Base-by-base conservation (phyloP, 2,797 vertebrate species). In the Manis pentadactyla region DNA sequence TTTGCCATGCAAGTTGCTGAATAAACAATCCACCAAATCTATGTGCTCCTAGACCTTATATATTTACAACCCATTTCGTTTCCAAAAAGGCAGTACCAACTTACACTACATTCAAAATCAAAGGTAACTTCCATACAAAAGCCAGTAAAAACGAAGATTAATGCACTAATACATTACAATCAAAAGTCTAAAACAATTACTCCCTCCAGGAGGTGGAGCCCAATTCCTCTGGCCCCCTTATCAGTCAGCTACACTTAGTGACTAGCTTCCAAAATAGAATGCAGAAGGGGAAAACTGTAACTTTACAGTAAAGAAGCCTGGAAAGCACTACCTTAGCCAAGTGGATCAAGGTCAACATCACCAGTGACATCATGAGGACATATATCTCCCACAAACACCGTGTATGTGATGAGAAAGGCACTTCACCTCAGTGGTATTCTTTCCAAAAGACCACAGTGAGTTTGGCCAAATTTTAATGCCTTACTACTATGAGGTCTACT, bases 51-150 rank as follows among this genome's bases (percentile, higher is more conserved):
- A 53, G 15, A 75, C 84, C 25, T 90, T 51, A 53, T 64, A 39
- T 61, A 75, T 81, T 74, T 82, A 85, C 13, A 81, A 25, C 12
- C 9, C 37, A 68, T 68, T 55, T 88, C 68, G 15, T 75, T 93
- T 89, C 34, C 18, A 21, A 89, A 79, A 91, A 64, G 73, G 42
- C 31, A 57, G 59, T 3, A 34, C 55, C 89, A n/a, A 1, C 75
- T 85, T 0, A 27, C 9, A 55, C 42, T 71, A 66, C 63, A 57
- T 77, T 79, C 93, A 46, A 0, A 93, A 2, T 74, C 73, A 63
- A 82, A 42, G 27, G 4, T 78, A 90, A 96, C 51, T 96, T 96
- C 94, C 94, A 49, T 74, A 5, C 0, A 13, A 94, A 97, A 92
- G 79, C 66, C 84, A 88, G 23, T 25, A 66, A 90, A 5, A 51